These are phyloP conservation scores for Vimba vimba DNA, from an alignment of 2,113 vertebrate species.

Conservation along the genomic window DNA sequence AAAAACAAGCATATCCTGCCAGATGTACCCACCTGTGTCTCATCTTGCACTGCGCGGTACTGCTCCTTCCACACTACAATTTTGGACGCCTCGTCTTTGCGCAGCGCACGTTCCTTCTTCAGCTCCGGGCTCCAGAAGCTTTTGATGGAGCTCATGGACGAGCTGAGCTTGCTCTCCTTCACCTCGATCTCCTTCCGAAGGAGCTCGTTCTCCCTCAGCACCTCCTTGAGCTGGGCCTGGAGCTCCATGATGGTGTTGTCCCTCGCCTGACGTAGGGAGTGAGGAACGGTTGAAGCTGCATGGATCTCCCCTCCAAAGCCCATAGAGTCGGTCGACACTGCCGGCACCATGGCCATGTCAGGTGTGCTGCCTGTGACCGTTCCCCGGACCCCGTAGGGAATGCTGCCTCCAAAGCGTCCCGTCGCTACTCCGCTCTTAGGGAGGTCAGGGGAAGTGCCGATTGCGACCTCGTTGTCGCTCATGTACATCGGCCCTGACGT, in stretches of 20 bases:
- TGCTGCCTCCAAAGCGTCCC: slow-evolving; percentile 85
- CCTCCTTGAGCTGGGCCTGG: slow-evolving; percentile 95
- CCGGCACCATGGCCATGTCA: slow-evolving; percentile 85
- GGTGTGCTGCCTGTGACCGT: slow-evolving; percentile 96
- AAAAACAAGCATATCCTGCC: slow-evolving; percentile 35
- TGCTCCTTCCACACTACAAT: slow-evolving; percentile 97
- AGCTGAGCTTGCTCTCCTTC: slow-evolving; percentile 97
- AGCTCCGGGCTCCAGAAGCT: slow-evolving; percentile 99
- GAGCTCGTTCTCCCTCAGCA: slow-evolving; percentile 92
- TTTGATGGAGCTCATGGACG: slow-evolving; percentile 99
- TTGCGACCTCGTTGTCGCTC: slow-evolving; percentile 91
- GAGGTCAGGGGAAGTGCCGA: slow-evolving; percentile 85
- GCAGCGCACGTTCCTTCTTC: slow-evolving; percentile 94
- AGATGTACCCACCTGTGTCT: slow-evolving; percentile 86
- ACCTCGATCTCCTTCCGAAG: slow-evolving; percentile 93
- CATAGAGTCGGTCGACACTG: slow-evolving; percentile 87
- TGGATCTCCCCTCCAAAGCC: slow-evolving; percentile 97
- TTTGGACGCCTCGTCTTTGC: slow-evolving; percentile 97
- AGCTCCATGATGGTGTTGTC: slow-evolving; percentile 98
- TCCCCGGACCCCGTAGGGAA: slow-evolving; percentile 90
- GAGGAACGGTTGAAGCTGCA: slow-evolving; percentile 94
- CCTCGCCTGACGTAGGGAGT: slow-evolving; percentile 93
- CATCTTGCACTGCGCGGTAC: slow-evolving; percentile 93
- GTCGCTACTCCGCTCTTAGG: slow-evolving; percentile 89
- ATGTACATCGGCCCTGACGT: slow-evolving; percentile 97